phyloP scores from a whole-genome alignment of 2,888 invertebrate species.

The Drosophila emarginata region DNA sequence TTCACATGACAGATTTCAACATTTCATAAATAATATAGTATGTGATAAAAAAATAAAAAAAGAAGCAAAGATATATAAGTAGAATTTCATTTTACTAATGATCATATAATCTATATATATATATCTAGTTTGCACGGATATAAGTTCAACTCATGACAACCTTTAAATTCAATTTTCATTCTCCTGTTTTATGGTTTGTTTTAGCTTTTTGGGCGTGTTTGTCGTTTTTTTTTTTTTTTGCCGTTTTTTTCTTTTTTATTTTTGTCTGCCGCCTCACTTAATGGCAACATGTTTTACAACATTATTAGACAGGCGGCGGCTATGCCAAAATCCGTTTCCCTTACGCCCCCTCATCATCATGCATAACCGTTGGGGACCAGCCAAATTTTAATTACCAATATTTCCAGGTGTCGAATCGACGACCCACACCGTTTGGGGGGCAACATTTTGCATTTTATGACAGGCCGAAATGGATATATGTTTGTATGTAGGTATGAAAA shows the following conservation, averaged over 20 bases:
- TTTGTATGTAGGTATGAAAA: background rate
- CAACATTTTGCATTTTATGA: constrained; percentile 69
- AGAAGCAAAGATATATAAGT: background rate
- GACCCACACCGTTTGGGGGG: constrained; percentile 51
- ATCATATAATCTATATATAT: background rate
- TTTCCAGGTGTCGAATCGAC: constrained; percentile 69
- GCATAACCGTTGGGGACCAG: constrained; percentile 5
- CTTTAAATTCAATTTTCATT: constrained; percentile 6
- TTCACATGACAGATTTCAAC: background rate
- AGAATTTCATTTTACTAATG: background rate
- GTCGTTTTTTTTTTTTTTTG: background rate
- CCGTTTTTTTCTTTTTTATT: constrained; percentile 23
- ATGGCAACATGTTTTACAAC: constrained; percentile 74
- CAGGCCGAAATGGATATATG: constrained; percentile 36
- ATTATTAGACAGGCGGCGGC: constrained; percentile 64
- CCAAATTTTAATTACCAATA: constrained; percentile 73
- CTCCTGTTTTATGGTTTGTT: constrained; percentile 9
- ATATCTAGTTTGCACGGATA: background rate
- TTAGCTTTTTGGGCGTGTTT: constrained; percentile 45
- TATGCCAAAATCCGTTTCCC: constrained; percentile 9
- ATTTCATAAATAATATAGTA: constrained; percentile 6
- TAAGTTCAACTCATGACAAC: background rate
- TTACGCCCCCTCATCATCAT: too few relatives aligned
- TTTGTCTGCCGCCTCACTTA: constrained; percentile 55
- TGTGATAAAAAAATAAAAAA: background rate